These are phyloP conservation scores for Microtus montanus DNA, from an alignment of 2,113 vertebrate species.

Conservation along the genomic window DNA sequence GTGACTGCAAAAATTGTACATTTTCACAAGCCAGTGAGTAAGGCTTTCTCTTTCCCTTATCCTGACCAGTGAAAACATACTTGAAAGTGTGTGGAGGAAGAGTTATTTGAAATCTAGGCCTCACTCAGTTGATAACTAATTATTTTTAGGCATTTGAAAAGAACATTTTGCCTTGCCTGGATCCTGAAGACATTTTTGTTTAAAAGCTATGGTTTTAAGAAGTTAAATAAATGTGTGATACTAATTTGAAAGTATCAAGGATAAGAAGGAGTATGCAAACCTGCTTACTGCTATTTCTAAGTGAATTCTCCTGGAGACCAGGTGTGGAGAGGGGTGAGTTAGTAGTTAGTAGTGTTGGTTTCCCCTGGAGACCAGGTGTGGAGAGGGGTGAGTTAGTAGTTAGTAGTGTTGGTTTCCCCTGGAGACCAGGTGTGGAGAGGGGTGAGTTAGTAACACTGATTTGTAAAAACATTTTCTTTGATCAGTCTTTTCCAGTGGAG, in stretches of 20 bases:
- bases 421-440: neutral
- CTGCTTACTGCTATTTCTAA: constrained; percentile 2
- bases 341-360: neutral
- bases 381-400: neutral
- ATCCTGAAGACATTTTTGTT: neutral
- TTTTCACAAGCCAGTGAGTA: neutral
- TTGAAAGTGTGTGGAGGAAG: neutral
- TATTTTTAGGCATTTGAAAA: constrained; percentile 39
- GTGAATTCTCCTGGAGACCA: neutral
- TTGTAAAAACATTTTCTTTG: neutral
- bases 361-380: neutral
- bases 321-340: neutral
- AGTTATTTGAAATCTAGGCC: constrained; percentile 30
- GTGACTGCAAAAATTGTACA: neutral
- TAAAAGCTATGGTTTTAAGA: too few species aligned
- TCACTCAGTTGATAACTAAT: neutral
- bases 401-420: neutral
- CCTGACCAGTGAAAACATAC: neutral
- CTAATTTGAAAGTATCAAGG: constrained; percentile 16
- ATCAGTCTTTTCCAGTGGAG: neutral
- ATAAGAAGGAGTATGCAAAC: neutral
- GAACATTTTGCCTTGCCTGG: neutral
- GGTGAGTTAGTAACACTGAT: neutral
- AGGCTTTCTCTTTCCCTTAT: neutral
- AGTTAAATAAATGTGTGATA: neutral